Evolutionary conservation across 2,888 invertebrate genomes (phyloP), one percentile per base, ranked within the genome.

Genomic region (Dusona sp.): DNA sequence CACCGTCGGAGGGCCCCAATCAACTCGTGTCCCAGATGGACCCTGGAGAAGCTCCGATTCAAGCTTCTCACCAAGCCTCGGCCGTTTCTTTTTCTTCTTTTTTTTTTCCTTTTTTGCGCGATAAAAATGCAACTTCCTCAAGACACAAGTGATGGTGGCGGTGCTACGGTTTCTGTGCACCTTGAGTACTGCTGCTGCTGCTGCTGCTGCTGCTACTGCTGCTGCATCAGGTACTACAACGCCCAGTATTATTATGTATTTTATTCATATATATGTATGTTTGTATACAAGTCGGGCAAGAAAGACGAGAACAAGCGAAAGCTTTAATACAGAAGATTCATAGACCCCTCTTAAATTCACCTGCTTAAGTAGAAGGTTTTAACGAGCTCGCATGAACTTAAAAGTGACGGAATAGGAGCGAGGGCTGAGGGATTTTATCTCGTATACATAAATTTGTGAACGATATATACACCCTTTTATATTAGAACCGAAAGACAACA

Each of bases 381-480:
- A 85, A 85, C 83, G 83, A 85, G 82, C 85, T 79, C 38, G 75
- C 36, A 70, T 45, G 54, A 85, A 83, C 70, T 83, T 85, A 74
- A 82, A 79, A 85, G 82, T 83, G 79, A 51, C 45, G n/a, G n/a
- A 42, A 74, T 33, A 74, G 54, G 77, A 67, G 61, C 64, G 70
- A 38, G 80, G 79, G 48, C 8, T 78, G 65, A 51, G 22, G 33
- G 13, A 64, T 42, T 42, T 54, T 57, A 48, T 45, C 29, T 70
- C 42, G 65, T 25, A 25, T 65, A 72, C 70, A 25, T 61, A 36
- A 73, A 80, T 61, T 42, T 33, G 33, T 33, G 61, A 54, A 42
- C 29, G 42, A 45, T n/a, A 38, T 25, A 51, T n/a, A 48, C n/a
- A 19, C 54, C 3, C 4, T 61, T n/a, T 29, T 61, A 22, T 4